phyloP scores from a whole-genome alignment of 2,888 invertebrate species.

The Pherbina coryleti region DNA sequence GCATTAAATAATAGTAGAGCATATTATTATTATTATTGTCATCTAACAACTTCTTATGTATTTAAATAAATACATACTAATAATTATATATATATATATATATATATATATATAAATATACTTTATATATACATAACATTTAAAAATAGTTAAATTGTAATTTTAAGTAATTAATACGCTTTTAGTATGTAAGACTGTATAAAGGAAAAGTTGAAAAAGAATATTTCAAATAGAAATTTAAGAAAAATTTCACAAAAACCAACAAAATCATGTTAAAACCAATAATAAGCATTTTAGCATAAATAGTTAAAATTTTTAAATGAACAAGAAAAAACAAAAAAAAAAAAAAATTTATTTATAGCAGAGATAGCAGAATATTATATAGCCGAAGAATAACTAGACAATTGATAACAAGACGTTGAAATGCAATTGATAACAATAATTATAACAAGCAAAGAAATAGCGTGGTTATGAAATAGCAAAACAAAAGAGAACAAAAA shows the following conservation, averaged over 20 bases:
- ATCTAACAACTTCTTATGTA: constrained; percentile 1
- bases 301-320: constrained; percentile 35
- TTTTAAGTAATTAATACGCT: constrained; percentile 70
- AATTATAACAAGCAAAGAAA: constrained; percentile 2
- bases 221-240: constrained; percentile 56
- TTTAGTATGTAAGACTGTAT: constrained; percentile 68
- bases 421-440: constrained; percentile 26
- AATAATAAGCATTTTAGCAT: constrained; percentile 1
- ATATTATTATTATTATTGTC: background rate
- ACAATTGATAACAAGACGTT: constrained; percentile 8
- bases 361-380: constrained; percentile 34
- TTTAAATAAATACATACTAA: background rate
- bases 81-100: constrained; percentile 13
- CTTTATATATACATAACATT: constrained; percentile 41
- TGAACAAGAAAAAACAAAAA: constrained; percentile 10
- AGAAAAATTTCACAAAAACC: constrained; percentile 30
- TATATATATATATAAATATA: no score
- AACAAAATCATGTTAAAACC: background rate
- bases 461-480: background rate
- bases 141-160: constrained; percentile 43
- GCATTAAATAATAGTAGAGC: background rate
- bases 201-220: constrained; percentile 48
- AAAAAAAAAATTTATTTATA: constrained; percentile 38
- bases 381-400: constrained; percentile 2
- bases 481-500: background rate